These are phyloP conservation scores for Lordiphosa clarofinis DNA, from an alignment of 1,140 invertebrate genomes.

Conservation along the genomic window DNA sequence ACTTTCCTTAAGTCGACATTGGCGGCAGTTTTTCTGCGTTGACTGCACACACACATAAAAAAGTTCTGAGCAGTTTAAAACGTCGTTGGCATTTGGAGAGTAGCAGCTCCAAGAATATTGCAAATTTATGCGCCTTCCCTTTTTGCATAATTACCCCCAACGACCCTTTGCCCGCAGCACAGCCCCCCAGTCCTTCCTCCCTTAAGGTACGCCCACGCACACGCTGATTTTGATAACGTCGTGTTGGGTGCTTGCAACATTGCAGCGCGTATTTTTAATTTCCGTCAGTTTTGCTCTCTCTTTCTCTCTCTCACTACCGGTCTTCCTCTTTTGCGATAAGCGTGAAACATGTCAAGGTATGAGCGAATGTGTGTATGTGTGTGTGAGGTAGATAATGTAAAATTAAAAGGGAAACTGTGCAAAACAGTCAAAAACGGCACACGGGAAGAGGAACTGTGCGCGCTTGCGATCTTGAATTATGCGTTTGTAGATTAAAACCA, in stretches of 20 bases:
- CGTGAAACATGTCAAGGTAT: slow-evolving; percentile 69
- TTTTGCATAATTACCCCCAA: slow-evolving; percentile 77
- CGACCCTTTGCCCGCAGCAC: slow-evolving; percentile 33
- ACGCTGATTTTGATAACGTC: slow-evolving; percentile 74
- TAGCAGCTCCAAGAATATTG: slow-evolving; percentile 66
- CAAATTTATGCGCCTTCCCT: slow-evolving; percentile 74
- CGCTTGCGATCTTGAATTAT: slow-evolving; percentile 74
- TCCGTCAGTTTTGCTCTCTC: slow-evolving; percentile 57
- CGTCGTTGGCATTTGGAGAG: slow-evolving; percentile 73
- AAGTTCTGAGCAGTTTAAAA: slow-evolving; percentile 65
- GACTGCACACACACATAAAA: not conserved
- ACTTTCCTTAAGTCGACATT: slow-evolving; percentile 19
- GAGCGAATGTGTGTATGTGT: slow-evolving; percentile 23
- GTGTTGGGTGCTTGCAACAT: slow-evolving; percentile 68
- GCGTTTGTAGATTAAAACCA: slow-evolving; percentile 60
- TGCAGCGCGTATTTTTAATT: slow-evolving; percentile 78
- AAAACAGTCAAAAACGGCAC: slow-evolving; percentile 50
- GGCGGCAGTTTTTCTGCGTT: slow-evolving; percentile 10
- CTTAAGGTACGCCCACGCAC: slow-evolving; percentile 38
- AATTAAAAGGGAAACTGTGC: slow-evolving; percentile 76
- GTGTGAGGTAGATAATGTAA: slow-evolving; percentile 70
- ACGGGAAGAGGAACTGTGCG: slow-evolving; percentile 67
- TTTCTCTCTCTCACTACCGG: slow-evolving; percentile 4
- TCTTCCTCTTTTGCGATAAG: slow-evolving; percentile 55
- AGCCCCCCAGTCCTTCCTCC: not conserved